Evolutionary conservation across 2,113 vertebrate genomes (phyloP).

Genomic region (Aviceda subcristata): DNA sequence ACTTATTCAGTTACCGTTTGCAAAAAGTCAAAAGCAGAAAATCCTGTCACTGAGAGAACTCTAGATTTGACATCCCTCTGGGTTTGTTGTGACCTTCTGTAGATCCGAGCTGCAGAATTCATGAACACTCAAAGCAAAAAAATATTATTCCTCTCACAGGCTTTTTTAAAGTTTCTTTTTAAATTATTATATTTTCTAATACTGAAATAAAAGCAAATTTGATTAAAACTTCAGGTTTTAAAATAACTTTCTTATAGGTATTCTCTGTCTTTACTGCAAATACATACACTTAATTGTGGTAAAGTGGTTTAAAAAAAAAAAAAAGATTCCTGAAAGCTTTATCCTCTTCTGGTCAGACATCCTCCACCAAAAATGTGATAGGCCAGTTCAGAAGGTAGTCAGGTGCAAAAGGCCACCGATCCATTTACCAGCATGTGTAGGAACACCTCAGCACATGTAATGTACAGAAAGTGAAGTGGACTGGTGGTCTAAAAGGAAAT

Average conservation of each 20-base stretch:
- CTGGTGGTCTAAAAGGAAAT: background rate
- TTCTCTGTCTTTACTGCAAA: constrained; percentile 8
- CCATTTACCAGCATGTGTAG: background rate
- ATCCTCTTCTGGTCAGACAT: constrained; percentile 17
- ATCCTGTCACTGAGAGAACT: background rate
- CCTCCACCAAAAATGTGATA: background rate
- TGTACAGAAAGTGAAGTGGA: background rate
- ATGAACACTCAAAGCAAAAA: background rate
- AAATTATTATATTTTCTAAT: background rate
- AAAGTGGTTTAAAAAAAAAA: background rate
- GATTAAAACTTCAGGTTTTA: background rate
- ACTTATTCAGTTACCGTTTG: background rate
- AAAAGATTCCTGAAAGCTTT: background rate
- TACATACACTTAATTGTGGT: background rate
- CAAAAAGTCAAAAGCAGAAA: background rate
- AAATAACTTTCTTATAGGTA: background rate
- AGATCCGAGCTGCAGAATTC: background rate
- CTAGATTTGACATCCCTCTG: background rate
- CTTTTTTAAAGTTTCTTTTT: background rate
- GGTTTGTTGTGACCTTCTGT: background rate
- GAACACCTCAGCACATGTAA: background rate
- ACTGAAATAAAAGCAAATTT: background rate
- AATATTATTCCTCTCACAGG: background rate
- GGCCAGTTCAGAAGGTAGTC: background rate
- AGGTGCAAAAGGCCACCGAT: background rate